A percentile compares a stretch with the other conserved stretches of the same genome.
Conservation (phyloP, 2,113 vertebrate genomes). For the Pangasianodon hypophthalmus region DNA sequence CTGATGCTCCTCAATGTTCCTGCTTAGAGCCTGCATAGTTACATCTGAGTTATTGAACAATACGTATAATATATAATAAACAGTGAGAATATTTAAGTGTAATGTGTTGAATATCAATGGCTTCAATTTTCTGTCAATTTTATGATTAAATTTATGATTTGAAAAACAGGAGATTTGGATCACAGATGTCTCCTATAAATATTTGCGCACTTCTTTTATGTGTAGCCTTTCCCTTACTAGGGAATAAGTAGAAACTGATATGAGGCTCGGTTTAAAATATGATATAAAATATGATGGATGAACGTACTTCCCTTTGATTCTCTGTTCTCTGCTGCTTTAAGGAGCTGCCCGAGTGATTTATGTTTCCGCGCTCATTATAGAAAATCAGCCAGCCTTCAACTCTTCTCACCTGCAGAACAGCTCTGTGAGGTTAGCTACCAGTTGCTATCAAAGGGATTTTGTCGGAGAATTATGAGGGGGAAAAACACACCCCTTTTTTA, state of each 20-base stretch:
- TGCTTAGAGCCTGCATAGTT: not conserved
- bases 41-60: not conserved
- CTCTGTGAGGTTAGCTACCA: slow-evolving; percentile 55
- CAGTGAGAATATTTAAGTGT: not conserved
- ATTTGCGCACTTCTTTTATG: slow-evolving; percentile 7
- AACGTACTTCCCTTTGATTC: slow-evolving; percentile 56
- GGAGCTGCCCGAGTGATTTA: slow-evolving; percentile 53
- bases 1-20: not conserved
- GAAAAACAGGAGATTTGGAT: slow-evolving; percentile 15
- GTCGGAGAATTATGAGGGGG: slow-evolving; percentile 39
- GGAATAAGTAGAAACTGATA: slow-evolving; percentile 9
- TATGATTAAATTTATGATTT: not conserved
- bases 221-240: slow-evolving; percentile 1
- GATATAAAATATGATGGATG: slow-evolving; percentile 62
- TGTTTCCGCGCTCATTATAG: slow-evolving; percentile 63
- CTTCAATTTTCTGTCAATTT: not conserved
- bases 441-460: slow-evolving; percentile 51
- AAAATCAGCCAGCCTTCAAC: slow-evolving; percentile 60
- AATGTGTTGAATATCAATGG: not conserved
- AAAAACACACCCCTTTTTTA: not conserved
- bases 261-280: slow-evolving; percentile 48
- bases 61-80: not conserved
- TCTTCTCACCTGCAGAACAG: slow-evolving; percentile 63
- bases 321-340: slow-evolving; percentile 55
- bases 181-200: slow-evolving; percentile 22